Evolutionary conservation across 1,140 invertebrate species (phyloP).

Genomic region (Ladona fulva): DNA sequence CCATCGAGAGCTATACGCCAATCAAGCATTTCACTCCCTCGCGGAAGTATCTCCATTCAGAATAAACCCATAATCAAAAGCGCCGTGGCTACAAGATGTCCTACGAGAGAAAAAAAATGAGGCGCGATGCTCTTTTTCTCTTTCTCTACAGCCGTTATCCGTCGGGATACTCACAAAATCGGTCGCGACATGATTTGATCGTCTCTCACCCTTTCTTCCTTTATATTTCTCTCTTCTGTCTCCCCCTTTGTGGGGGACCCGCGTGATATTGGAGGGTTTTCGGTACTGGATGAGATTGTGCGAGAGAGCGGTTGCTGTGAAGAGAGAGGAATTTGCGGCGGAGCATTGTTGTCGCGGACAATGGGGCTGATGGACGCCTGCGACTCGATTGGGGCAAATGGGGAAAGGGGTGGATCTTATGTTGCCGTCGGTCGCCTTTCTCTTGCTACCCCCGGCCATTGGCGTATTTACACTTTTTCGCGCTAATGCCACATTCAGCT

Average conservation of each 20-base stretch:
- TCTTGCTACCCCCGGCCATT: not conserved
- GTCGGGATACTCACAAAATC: not conserved
- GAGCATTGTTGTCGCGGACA: not conserved
- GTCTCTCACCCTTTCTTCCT: not conserved
- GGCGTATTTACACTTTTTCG: too few relatives aligned
- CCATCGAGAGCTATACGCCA: too few relatives aligned
- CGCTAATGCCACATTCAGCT: too few relatives aligned
- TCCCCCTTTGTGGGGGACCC: not conserved
- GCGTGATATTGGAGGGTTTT: not conserved
- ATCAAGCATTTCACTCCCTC: too few relatives aligned
- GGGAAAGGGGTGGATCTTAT: not conserved
- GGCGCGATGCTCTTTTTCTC: not conserved
- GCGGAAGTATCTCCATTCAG: too few relatives aligned
- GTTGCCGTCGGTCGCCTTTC: not conserved
- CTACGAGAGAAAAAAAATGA: too few relatives aligned
- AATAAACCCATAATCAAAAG: too few relatives aligned
- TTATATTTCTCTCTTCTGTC: not conserved
- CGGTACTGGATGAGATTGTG: not conserved
- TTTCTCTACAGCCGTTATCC: not conserved
- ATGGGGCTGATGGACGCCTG: not conserved
- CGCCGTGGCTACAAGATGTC: too few relatives aligned
- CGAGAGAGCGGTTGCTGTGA: not conserved
- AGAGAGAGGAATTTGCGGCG: not conserved
- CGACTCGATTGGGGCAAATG: not conserved
- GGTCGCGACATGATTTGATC: conserved; percentile 7